Evolutionary conservation across 2,113 vertebrate species (phyloP).

Genomic region (Elgaria multicarinata): DNA sequence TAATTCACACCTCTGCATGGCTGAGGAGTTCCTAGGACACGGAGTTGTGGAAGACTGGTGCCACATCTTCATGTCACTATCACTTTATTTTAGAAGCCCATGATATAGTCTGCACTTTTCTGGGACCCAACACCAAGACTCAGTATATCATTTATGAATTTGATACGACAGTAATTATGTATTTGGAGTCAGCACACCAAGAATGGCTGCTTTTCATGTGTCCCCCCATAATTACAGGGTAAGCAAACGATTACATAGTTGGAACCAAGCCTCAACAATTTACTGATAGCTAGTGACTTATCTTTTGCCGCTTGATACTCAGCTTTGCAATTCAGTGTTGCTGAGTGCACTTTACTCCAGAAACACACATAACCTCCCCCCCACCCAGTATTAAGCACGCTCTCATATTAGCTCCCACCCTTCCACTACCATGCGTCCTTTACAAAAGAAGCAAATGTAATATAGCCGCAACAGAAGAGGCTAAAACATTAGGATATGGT

Average conservation of each 20-base stretch:
- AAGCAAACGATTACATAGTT: conserved; percentile 31
- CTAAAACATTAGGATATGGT: not conserved
- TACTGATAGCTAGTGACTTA: not conserved
- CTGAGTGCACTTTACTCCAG: not conserved
- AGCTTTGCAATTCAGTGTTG: not conserved
- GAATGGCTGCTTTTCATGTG: not conserved
- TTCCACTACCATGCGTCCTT: not conserved
- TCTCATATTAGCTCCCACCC: not conserved
- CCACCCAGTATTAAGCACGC: not conserved
- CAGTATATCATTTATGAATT: not conserved
- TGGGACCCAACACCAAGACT: not conserved
- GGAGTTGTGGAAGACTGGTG: not conserved
- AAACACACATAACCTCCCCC: not conserved
- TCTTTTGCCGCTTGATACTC: not conserved
- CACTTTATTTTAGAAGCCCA: not conserved
- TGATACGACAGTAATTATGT: not conserved
- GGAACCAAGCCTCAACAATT: not conserved
- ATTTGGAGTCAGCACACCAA: conserved; percentile 17
- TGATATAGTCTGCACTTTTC: conserved; percentile 15
- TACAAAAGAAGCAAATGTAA: not conserved
- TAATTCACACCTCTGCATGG: too few relatives aligned
- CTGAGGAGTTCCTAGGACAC: too few relatives aligned
- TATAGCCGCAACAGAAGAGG: not conserved
- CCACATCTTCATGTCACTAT: not conserved
- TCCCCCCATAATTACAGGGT: not conserved